Base-by-base conservation (phyloP, 2,797 vertebrate species). In the Tamandua tetradactyla region DNA sequence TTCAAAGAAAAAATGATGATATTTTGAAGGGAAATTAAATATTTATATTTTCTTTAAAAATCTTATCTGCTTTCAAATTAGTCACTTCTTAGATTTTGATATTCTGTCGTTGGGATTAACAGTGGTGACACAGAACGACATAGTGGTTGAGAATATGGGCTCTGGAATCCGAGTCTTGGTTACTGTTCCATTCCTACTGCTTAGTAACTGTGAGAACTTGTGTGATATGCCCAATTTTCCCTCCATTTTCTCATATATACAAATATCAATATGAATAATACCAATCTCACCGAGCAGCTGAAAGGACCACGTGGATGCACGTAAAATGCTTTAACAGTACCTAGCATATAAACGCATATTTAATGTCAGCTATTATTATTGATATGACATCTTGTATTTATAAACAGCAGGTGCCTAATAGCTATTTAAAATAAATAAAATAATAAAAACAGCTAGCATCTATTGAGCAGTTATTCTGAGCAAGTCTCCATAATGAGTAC, bases 1-100 rank as follows among this genome's bases (percentile, higher is more conserved):
- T 72, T 85, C 47, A 82, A 69, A 89, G 7, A 1, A 87, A 87
- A 69, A 92, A 91, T 82, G 49, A 42, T 82, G 13, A 81, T 37
- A 8, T 14, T 37, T 82, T 83, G 80, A 83, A 87, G 30, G 35
- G 14, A 89, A 52, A 66, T 15, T 80, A 72, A 22, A 59, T 86
- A 44, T 69, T 74, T 85, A 32, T 49, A 78, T 74, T 83, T 95
- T 84, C 37, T 66, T 47, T 74, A 87, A 89, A 80, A 89, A 44
- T 82, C 3, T 20, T 78, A 55, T 71, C 14, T 40, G 30, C 7
- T 62, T 57, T 91, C 12, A 68, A 32, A 55, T 91, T 69, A 62
- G 7, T 59, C 42, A 30, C 23, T 74, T 84, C 64, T 89, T 84
- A 68, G 66, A 15, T 76, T 52, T 90, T 74, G 32, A 75, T 87